phyloP scores from a whole-genome alignment of 2,113 vertebrate species.

The Rhizomys pruinosus region DNA sequence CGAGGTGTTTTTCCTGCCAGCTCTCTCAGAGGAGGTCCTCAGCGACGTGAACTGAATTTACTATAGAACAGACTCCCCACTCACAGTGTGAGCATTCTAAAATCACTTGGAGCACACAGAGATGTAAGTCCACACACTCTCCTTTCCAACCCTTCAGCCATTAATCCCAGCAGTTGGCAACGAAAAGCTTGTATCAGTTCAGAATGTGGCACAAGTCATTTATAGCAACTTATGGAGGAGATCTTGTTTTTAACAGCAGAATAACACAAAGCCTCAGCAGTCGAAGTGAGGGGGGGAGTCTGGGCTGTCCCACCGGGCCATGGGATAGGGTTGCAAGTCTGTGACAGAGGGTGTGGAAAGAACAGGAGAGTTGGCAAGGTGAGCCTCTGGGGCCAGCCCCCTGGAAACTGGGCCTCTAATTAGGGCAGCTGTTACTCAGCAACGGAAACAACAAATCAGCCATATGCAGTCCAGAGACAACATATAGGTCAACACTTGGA shows the following conservation, averaged over 20 bases:
- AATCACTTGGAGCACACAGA: background rate
- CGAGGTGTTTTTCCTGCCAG: background rate
- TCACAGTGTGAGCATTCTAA: accelerated
- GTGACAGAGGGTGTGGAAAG: background rate
- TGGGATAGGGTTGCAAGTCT: background rate
- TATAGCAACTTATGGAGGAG: background rate
- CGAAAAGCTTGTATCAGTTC: background rate
- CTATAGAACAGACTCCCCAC: background rate
- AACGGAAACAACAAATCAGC: constrained; percentile 10
- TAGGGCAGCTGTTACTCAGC: constrained; percentile 32
- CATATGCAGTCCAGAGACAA: background rate
- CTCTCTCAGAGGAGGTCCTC: background rate
- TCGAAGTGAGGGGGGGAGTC: background rate
- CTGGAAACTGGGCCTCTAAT: constrained; percentile 38
- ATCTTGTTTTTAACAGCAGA: background rate
- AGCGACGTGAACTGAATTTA: background rate
- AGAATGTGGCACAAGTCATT: background rate
- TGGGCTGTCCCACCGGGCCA: background rate
- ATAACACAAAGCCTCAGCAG: background rate
- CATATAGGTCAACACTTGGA: constrained; percentile 20
- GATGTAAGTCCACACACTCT: background rate
- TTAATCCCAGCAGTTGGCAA: background rate
- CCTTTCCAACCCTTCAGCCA: background rate
- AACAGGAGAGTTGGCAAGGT: background rate
- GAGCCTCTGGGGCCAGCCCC: background rate